Evolutionary conservation across 2,797 vertebrate genomes (phyloP).

Genomic region (Smutsia gigantea): DNA sequence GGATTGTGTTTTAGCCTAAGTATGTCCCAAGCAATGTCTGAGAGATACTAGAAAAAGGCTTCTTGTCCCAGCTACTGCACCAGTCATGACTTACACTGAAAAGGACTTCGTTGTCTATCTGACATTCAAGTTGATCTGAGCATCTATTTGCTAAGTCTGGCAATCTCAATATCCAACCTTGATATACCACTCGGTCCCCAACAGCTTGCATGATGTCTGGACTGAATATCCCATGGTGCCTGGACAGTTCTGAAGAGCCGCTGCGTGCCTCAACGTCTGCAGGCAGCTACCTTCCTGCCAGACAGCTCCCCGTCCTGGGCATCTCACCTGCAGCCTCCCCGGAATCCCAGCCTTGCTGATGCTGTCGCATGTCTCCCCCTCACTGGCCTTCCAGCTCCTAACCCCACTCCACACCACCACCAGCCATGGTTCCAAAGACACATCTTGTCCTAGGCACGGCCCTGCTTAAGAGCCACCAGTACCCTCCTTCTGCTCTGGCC

Average conservation of each 20-base stretch:
- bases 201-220: background rate
- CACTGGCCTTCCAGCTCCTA: background rate
- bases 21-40: background rate
- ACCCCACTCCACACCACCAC: background rate
- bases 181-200: background rate
- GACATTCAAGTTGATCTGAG: background rate
- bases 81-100: background rate
- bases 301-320: background rate
- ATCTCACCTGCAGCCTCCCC: background rate
- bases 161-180: background rate
- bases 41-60: background rate
- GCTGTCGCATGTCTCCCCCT: background rate
- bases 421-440: background rate
- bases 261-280: background rate
- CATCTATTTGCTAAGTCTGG: background rate
- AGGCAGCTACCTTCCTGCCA: background rate
- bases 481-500: background rate
- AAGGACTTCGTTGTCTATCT: background rate
- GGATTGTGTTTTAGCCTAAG: background rate
- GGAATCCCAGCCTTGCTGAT: background rate
- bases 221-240: background rate
- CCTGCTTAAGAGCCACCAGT: background rate
- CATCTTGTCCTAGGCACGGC: background rate
- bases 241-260: background rate
- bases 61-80: background rate